These are phyloP conservation scores for Gymnobelideus leadbeateri DNA, from an alignment of 2,113 vertebrate species.

Conservation along the genomic window DNA sequence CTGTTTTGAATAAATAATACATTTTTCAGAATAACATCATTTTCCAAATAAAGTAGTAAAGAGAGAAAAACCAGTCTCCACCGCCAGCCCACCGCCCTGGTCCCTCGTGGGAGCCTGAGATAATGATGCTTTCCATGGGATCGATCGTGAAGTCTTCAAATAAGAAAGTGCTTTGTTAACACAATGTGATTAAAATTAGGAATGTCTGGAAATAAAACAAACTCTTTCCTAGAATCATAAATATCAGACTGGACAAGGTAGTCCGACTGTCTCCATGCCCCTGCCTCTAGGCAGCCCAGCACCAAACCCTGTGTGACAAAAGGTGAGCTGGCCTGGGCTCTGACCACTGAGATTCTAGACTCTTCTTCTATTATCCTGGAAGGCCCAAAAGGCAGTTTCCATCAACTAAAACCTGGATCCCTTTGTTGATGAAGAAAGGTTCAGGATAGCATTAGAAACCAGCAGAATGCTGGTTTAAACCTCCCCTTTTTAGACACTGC, in stretches of 20 bases:
- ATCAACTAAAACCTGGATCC: not conserved
- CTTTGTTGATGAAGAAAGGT: not conserved
- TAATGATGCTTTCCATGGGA: not conserved
- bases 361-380: not conserved
- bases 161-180: not conserved
- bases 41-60: constrained; percentile 41
- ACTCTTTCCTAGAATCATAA: not conserved
- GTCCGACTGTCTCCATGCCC: not conserved
- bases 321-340: not conserved
- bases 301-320: not conserved
- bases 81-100: not conserved
- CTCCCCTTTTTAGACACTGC: constrained; percentile 13
- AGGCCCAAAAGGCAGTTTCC: not conserved
- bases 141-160: not conserved
- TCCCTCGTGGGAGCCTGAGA: not conserved
- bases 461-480: not conserved
- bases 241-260: fast-evolving
- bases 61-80: not conserved
- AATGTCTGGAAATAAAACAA: constrained; percentile 4
- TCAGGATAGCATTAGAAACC: not conserved
- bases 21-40: not conserved
- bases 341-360: no score
- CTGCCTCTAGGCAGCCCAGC: not conserved
- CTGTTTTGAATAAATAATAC: constrained; percentile 29
- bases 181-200: not conserved